A percentile compares a stretch with the other conserved stretches of the same genome.
Evolutionary conservation across 37 sponge, comb jelly and placozoan species (phyloP).

Genomic region (Sycon ciliatum): DNA sequence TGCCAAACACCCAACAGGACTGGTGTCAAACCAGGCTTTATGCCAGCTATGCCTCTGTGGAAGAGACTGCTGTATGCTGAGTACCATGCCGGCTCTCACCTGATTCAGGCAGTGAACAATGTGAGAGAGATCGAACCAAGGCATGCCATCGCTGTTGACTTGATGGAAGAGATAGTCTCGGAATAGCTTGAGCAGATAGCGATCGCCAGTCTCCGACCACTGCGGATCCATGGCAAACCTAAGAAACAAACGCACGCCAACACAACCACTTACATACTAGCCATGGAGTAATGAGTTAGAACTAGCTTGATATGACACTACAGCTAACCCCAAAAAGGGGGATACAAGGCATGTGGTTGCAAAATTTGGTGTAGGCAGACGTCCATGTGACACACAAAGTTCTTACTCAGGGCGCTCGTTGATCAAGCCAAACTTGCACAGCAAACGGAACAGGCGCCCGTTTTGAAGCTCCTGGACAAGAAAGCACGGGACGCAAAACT

Average conservation of each 20-base stretch:
- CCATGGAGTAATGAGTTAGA: background rate
- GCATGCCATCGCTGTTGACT: constrained; percentile 53
- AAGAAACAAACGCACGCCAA: background rate
- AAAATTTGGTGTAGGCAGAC: too few species aligned
- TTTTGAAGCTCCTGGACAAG: constrained; percentile 62
- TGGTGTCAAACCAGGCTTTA: too few species aligned
- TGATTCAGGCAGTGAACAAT: constrained; percentile 72
- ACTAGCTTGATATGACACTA: background rate
- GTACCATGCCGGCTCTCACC: constrained; percentile 29
- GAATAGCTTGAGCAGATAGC: constrained; percentile 74
- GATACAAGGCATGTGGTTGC: too few species aligned
- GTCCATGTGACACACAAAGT: too few species aligned
- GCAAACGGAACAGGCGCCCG: constrained; percentile 64
- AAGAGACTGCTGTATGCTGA: too few species aligned
- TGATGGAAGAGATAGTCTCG: constrained; percentile 82
- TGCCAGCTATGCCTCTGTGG: too few species aligned
- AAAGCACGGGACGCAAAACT: background rate
- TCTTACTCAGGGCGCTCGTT: constrained; percentile 78
- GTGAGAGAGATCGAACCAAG: constrained; percentile 81
- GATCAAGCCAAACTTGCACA: constrained; percentile 67
- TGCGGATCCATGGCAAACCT: constrained; percentile 51
- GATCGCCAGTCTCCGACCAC: constrained; percentile 83
- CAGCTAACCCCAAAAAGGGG: too few species aligned
- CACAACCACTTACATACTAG: background rate
- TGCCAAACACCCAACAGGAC: too few species aligned